Evolutionary conservation across 1,140 invertebrate genomes (phyloP).

Genomic region (Anastatus disparis): DNA sequence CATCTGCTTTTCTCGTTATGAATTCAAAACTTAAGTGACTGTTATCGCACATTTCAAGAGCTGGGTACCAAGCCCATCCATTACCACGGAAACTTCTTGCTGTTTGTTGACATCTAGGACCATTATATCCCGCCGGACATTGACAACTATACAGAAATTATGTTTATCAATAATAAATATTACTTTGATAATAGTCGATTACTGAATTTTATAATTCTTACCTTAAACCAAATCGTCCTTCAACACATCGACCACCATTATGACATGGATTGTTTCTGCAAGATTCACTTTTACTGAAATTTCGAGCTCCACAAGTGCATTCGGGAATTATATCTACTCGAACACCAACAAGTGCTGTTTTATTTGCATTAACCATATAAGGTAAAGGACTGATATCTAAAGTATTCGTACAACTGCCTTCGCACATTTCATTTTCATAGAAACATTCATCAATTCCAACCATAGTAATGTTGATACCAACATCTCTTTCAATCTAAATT

Average conservation of each 20-base stretch:
- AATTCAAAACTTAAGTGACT: conserved; percentile 96
- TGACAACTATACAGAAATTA: conserved; percentile 73
- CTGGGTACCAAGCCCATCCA: conserved; percentile 96
- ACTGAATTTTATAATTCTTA: conserved; percentile 54
- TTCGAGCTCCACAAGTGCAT: conserved; percentile 90
- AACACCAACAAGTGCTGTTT: conserved; percentile 93
- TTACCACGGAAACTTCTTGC: conserved; percentile 91
- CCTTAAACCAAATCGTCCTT: conserved; percentile 86
- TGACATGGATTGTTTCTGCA: conserved; percentile 92
- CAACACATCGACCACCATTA: conserved; percentile 93
- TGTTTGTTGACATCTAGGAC: conserved; percentile 95
- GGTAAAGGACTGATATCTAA: conserved; percentile 89
- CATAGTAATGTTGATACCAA: conserved; percentile 97
- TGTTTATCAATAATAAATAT: neutral
- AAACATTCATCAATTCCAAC: conserved; percentile 97
- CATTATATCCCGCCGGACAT: conserved; percentile 91
- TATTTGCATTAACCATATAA: conserved; percentile 96
- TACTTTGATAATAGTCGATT: neutral
- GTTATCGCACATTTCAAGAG: conserved; percentile 94
- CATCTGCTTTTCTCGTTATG: conserved; percentile 89
- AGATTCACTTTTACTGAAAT: conserved; percentile 88
- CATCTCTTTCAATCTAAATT: conserved; percentile 85
- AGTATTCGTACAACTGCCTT: conserved; percentile 94
- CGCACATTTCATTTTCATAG: conserved; percentile 94
- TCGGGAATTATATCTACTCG: conserved; percentile 88